Conservation (phyloP, 23 tunicate species). For the Pegea sp. region DNA sequence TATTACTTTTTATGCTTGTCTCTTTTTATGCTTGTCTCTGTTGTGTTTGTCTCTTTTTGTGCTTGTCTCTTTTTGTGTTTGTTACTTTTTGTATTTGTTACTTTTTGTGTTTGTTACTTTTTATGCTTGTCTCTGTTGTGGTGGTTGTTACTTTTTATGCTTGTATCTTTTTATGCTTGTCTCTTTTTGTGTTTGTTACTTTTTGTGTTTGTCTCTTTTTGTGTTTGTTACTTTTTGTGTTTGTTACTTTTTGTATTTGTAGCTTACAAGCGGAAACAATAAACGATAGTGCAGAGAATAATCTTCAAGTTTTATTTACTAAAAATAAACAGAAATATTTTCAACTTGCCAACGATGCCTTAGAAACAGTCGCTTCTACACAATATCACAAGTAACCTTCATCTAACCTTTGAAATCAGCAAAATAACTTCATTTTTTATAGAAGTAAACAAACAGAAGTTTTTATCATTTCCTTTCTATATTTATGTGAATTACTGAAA, state of each 20-base stretch:
- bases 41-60: not conserved
- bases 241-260: no score
- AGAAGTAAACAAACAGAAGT: conserved; percentile 78
- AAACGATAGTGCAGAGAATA: conserved; percentile 69
- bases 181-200: no score
- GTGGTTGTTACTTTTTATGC: no score
- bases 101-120: no score
- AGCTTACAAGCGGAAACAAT: conserved; percentile 58
- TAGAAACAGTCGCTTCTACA: conserved; percentile 40
- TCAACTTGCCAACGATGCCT: conserved; percentile 66
- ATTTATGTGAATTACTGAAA: conserved; percentile 70
- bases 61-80: not conserved
- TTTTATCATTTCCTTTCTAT: conserved; percentile 60
- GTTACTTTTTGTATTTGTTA: no score
- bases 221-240: no score
- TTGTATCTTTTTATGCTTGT: no score
- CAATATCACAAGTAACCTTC: conserved; percentile 35
- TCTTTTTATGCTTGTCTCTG: not conserved
- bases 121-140: no score
- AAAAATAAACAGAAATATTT: conserved; percentile 53
- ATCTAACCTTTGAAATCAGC: no score
- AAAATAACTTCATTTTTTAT: no score
- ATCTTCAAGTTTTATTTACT: conserved; percentile 49
- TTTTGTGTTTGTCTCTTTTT: no score
- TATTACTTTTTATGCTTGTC: not conserved